Base-by-base conservation (phyloP, 2,113 vertebrate genomes). In the Sebastes fasciatus region DNA sequence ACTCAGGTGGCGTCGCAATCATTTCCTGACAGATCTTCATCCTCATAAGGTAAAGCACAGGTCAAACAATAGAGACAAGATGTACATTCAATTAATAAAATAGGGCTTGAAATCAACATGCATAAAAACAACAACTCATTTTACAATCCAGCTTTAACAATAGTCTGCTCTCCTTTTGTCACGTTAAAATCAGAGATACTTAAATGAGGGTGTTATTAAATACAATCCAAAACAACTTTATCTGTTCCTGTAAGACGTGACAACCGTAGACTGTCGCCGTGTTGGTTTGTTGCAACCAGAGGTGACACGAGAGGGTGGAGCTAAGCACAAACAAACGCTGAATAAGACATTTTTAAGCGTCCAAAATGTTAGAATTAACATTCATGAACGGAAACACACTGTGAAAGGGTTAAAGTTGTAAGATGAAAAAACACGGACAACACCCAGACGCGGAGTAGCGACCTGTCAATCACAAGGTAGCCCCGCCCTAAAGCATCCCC, bases 1-100 rank as follows among this genome's bases (percentile, higher is more conserved):
- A 72, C 61, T 86, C 64, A 65, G 83, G 73, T 79, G 19, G 69
- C 34, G 73, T 54, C 3, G 6, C 48, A n/a, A 34, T 42, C 40
- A 42, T n/a, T 66, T 72, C 48, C 40, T 61, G 34, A 51, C 17
- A n/a, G 40, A 21, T 60, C 43, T 19, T 46, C 23, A 21, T 45
- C 42, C 12, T 80, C 9, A n/a, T 62, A n/a, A 34, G 26, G 26
- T 34, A 34, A 63, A 74, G 69, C 40, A 63, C 55, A 70, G 21
- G 10, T 64, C 6, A 60, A 26, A 69, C 42, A 79, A 73, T 1
- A 10, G 63, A 54, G 8, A 43, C 19, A 63, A 70, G 58, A 49
- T 46, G 0, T 49, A 49, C 49, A 49, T 58, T 19, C 1, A 42
- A 68, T 45, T 1, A 43, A 19, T 16, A 26, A 61, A 67, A 7